Percentiles rank a stretch among this genome's conserved stretches.
These are phyloP conservation scores for Samia ricini DNA, from an alignment of 1,140 invertebrate genomes.

Conservation along the genomic window DNA sequence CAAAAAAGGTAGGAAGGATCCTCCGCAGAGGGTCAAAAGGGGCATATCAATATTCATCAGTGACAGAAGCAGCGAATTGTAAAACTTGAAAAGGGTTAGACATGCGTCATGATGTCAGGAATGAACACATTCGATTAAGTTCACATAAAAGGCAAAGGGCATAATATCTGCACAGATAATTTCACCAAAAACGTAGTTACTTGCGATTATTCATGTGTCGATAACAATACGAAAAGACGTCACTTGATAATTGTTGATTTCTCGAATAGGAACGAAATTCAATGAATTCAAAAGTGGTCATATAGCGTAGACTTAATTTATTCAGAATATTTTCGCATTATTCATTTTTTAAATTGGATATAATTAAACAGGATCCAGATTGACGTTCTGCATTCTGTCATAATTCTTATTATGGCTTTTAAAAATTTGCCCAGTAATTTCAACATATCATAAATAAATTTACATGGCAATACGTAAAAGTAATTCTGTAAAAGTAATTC, in stretches of 20 bases:
- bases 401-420: too few species aligned
- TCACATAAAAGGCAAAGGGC: constrained; percentile 22
- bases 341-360: too few species aligned
- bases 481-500: too few species aligned
- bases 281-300: not conserved
- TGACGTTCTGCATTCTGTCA: too few species aligned
- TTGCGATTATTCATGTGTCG: not conserved
- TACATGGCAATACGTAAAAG: too few species aligned
- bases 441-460: too few species aligned
- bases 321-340: too few species aligned
- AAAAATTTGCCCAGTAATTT: too few species aligned
- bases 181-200: not conserved
- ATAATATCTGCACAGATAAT: not conserved
- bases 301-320: too few species aligned
- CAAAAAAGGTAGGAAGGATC: not conserved
- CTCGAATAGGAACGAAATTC: not conserved
- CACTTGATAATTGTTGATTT: too few species aligned
- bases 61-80: constrained; percentile 22
- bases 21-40: constrained; percentile 3
- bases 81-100: constrained; percentile 44
- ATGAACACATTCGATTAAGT: constrained; percentile 26
- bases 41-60: constrained; percentile 29
- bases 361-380: too few species aligned
- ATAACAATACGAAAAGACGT: not conserved
- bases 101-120: constrained; percentile 31